Evolutionary conservation across 2,113 vertebrate species (phyloP), one percentile per base, ranked within the genome.

Genomic region (Amblyopsis rosae): DNA sequence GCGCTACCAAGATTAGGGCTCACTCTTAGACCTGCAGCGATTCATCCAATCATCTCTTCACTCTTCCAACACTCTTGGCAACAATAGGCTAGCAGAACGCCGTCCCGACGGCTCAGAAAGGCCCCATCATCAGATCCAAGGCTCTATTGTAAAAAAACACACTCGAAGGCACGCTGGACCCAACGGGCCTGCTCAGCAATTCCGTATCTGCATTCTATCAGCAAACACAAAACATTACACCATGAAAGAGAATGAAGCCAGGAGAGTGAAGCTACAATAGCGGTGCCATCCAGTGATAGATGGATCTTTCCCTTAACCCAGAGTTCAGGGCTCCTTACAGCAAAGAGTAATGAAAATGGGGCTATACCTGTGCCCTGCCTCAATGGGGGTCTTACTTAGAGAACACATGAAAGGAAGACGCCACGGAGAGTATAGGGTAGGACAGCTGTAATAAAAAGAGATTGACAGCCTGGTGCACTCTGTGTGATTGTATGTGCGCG

Each of bases 291-390:
- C 32, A 13, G 5, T 15, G 12, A 41, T 12, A 11, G 11, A 32
- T 32, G 3, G 5, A 32, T 9, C 11, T 12, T 58, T 10, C 12
- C 19, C 3, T 41, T 5, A 35, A 33, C 12, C 3, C 13, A 2
- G 12, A n/a, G 12, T 41, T 13, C 12, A 35, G 32, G 15, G 59
- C 26, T 47, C 15, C n/a, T 10, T 47, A 32, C 7, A 8, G 16
- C 32, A 47, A 19, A 59, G 47, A 50, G 17, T 63, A 63, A 63
- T 63, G 61, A 50, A 50, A 63, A 32, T 65, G 47, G 61, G 12
- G 15, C 1, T 45, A 32, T 12, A 15, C 11, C 48, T 19, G 45
- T 26, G 16, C 53, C 9, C 5, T 58, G 8, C 56, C 11, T 11
- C 62, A n/a, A 7, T 33, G 13, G 12, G 45, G 48, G 8, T 7